A percentile compares a stretch with the other conserved stretches of the same genome.
Evolutionary conservation across 2,888 invertebrate genomes (phyloP).

Genomic region (Byasa hedistus): DNA sequence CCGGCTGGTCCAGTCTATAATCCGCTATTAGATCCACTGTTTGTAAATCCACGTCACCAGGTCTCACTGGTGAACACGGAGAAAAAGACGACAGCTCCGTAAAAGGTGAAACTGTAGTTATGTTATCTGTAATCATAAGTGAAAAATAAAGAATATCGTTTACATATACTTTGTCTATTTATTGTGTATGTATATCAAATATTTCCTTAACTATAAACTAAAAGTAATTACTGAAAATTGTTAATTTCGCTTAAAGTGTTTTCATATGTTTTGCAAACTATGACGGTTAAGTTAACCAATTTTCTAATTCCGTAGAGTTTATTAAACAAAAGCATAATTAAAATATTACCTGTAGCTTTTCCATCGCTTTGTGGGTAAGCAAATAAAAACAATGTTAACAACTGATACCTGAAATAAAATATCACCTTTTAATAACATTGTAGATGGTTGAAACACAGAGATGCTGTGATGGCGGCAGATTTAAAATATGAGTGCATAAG

Average conservation of each 20-base stretch:
- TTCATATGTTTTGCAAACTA: too few species aligned
- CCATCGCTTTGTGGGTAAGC: conserved; percentile 24
- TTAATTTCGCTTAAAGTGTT: too few species aligned
- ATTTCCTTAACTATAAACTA: too few species aligned
- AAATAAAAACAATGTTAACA: conserved; percentile 13
- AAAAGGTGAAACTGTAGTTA: conserved; percentile 46
- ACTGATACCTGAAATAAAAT: conserved; percentile 27
- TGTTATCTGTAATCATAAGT: conserved; percentile 43
- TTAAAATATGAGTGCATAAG: too few species aligned
- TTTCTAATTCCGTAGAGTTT: not conserved
- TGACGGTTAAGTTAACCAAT: too few species aligned
- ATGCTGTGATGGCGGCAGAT: too few species aligned
- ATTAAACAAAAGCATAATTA: not conserved
- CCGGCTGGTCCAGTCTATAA: conserved; percentile 84
- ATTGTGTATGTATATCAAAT: too few species aligned
- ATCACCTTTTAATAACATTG: not conserved
- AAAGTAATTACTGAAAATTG: too few species aligned
- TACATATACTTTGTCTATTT: too few species aligned
- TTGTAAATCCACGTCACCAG: conserved; percentile 88
- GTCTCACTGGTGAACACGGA: conserved; percentile 61
- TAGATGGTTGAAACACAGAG: too few species aligned
- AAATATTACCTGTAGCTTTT: conserved; percentile 26
- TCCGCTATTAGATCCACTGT: conserved; percentile 90
- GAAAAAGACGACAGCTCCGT: conserved; percentile 36
- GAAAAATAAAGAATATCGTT: not conserved